Percentiles rank a stretch among this genome's conserved stretches.
Conservation (phyloP, 2,113 vertebrate genomes). For the Tamias sibiricus region DNA sequence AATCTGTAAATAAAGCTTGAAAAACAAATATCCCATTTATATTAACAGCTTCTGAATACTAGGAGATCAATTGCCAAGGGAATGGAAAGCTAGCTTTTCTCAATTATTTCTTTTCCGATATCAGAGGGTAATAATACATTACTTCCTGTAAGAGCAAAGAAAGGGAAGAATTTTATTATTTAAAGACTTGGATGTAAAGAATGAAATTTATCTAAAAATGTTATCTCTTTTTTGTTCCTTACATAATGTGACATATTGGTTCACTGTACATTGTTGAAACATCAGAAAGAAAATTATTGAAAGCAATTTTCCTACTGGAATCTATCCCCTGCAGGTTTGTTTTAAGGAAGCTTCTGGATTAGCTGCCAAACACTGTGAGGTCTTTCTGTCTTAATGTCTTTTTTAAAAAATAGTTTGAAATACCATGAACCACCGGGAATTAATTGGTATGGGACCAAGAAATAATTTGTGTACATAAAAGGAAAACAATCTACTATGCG, state of each 20-base stretch:
- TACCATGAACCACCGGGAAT: slow-evolving; percentile 39
- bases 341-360: slow-evolving; percentile 64
- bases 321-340: slow-evolving; percentile 23
- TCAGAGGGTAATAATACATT: slow-evolving; percentile 67
- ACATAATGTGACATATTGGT: slow-evolving; percentile 50
- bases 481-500: slow-evolving; percentile 1
- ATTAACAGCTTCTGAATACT: slow-evolving; percentile 79
- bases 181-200: slow-evolving; percentile 68
- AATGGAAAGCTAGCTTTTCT: slow-evolving; percentile 64
- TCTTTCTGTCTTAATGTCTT: slow-evolving; percentile 61
- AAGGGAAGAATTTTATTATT: slow-evolving; percentile 68
- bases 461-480: slow-evolving; percentile 30
- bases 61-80: slow-evolving; percentile 59
- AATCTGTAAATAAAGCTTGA: slow-evolving; percentile 86
- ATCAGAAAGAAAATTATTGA: slow-evolving; percentile 60
- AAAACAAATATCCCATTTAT: slow-evolving; percentile 83
- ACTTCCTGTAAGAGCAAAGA: slow-evolving; percentile 68
- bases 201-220: slow-evolving; percentile 71
- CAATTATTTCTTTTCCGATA: slow-evolving; percentile 64
- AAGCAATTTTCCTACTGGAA: slow-evolving; percentile 69
- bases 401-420: slow-evolving; percentile 56
- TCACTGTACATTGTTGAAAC: slow-evolving; percentile 34
- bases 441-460: slow-evolving; percentile 38
- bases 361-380: slow-evolving; percentile 59
- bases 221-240: neutral